A percentile compares a stretch with the other conserved stretches of the same genome.
Conservation (phyloP, 1,140 invertebrate genomes). For the Drosophila nasuta region DNA sequence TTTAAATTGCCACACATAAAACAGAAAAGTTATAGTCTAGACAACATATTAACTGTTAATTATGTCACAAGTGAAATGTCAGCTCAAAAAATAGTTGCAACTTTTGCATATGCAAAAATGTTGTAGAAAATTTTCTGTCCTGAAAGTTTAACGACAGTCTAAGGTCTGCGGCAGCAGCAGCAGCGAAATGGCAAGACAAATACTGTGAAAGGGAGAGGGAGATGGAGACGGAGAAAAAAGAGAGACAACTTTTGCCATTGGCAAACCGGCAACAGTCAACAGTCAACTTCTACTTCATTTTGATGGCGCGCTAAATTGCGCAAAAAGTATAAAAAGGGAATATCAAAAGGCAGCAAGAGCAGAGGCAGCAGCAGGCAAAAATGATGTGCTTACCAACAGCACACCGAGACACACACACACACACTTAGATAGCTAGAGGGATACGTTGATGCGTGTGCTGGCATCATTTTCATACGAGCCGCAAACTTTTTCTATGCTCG, state of each 20-base stretch:
- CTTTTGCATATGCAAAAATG: slow-evolving; percentile 21
- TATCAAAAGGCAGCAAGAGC: slow-evolving; percentile 61
- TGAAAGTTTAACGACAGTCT: slow-evolving; percentile 34
- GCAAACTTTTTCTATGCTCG: slow-evolving; percentile 64
- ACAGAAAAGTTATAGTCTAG: slow-evolving; percentile 35
- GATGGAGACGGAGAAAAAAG: slow-evolving; percentile 19
- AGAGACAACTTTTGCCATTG: slow-evolving; percentile 37
- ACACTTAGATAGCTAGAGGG: neutral
- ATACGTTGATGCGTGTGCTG: slow-evolving; percentile 55
- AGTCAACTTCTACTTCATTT: slow-evolving; percentile 74
- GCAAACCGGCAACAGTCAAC: slow-evolving; percentile 54
- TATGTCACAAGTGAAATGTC: slow-evolving; percentile 13
- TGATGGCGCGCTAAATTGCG: slow-evolving; percentile 71
- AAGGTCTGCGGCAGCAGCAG: slow-evolving; percentile 23
- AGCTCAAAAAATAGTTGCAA: slow-evolving; percentile 23
- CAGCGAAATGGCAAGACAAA: slow-evolving; percentile 61
- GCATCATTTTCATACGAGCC: slow-evolving; percentile 73
- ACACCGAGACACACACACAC: slow-evolving; percentile 1
- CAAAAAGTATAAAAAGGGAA: slow-evolving; percentile 60
- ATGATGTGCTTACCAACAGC: slow-evolving; percentile 55
- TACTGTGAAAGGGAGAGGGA: slow-evolving; percentile 35
- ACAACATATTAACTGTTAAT: slow-evolving; percentile 42
- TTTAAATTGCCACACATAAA: slow-evolving; percentile 22
- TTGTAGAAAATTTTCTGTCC: slow-evolving; percentile 16
- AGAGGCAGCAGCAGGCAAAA: slow-evolving; percentile 50